Conservation (phyloP, 2,888 invertebrate species). For the Choreutis nemorana region DNA sequence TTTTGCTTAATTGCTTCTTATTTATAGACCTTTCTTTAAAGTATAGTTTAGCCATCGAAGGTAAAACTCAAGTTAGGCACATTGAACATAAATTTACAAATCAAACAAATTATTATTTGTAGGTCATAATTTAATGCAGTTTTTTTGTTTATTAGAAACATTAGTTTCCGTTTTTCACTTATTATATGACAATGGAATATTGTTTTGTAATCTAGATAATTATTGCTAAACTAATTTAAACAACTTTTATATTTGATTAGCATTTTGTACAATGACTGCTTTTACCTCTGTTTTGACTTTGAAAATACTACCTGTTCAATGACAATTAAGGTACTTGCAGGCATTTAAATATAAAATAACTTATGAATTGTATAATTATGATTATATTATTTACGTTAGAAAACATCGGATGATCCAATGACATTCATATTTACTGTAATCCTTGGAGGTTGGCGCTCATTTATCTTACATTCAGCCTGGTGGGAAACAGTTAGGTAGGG, state of each 20-base stretch:
- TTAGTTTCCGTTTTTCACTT: constrained; percentile 60
- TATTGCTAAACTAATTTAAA: constrained; percentile 61
- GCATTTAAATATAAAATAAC: constrained; percentile 6
- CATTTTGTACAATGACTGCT: constrained; percentile 52
- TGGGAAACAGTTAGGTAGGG: too few species aligned
- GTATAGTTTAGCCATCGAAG: too few species aligned
- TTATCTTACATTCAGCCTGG: too few species aligned
- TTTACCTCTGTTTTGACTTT: constrained; percentile 33
- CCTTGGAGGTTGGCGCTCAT: too few species aligned
- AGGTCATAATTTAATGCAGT: constrained; percentile 67
- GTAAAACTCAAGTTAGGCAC: too few species aligned
- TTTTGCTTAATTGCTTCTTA: too few species aligned
- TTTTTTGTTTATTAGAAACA: constrained; percentile 59
- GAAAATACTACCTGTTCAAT: constrained; percentile 25
- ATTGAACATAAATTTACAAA: too few species aligned
- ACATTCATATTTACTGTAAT: too few species aligned
- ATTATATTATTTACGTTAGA: constrained; percentile 1
- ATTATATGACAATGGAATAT: constrained; percentile 67
- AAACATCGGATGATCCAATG: too few species aligned
- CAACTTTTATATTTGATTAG: constrained; percentile 64
- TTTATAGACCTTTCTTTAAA: too few species aligned
- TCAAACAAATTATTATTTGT: constrained; percentile 54
- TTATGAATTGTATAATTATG: constrained; percentile 2
- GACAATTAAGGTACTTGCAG: constrained; percentile 8
- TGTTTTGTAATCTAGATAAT: constrained; percentile 63